phyloP scores from a whole-genome alignment of 2,888 invertebrate genomes.

The Tolmerus cingulatus region DNA sequence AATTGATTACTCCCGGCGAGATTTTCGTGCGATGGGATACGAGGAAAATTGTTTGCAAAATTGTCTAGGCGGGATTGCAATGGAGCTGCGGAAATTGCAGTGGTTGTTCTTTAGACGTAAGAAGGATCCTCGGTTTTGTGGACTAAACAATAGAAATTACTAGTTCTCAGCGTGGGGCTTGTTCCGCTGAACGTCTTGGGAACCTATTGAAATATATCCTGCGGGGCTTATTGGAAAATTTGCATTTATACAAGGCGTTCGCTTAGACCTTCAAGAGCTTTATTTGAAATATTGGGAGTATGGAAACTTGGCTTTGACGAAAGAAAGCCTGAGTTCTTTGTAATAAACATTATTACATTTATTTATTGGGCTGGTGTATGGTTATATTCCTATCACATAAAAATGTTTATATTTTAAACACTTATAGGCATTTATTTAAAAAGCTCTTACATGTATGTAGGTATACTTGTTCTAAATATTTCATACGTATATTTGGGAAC shows the following conservation, averaged over 20 bases:
- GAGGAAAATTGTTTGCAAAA: constrained; percentile 8
- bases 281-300: neutral
- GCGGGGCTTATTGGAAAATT: neutral
- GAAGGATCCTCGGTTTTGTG: neutral
- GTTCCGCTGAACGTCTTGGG: neutral
- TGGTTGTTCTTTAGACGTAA: neutral
- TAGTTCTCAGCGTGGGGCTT: neutral
- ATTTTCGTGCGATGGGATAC: neutral
- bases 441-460: neutral
- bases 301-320: neutral
- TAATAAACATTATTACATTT: neutral
- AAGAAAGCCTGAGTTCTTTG: neutral
- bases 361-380: neutral
- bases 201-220: neutral
- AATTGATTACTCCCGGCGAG: constrained; percentile 17
- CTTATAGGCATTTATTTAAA: neutral
- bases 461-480: neutral
- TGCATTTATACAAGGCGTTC: neutral
- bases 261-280: neutral
- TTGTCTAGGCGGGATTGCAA: constrained; percentile 9
- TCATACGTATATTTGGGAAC: neutral
- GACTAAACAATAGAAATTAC: neutral
- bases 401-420: neutral
- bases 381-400: neutral
- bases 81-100: neutral